These are phyloP conservation scores for Rutilus rutilus DNA, from an alignment of 2,113 vertebrate species.

Conservation along the genomic window DNA sequence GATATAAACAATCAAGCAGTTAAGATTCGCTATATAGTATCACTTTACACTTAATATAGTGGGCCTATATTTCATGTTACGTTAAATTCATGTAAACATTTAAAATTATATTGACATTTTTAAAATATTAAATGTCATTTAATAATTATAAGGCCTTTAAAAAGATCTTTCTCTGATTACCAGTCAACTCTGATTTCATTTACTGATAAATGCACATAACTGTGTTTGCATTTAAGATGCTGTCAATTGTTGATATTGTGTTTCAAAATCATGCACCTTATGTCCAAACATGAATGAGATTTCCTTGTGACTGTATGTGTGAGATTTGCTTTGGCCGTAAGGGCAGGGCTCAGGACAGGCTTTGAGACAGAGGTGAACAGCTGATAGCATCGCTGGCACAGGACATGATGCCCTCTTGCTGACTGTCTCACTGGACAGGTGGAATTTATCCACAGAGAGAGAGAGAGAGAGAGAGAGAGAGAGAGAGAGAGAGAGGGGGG, in stretches of 20 bases:
- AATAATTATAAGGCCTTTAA: neutral
- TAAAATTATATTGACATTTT: neutral
- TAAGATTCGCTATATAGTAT: no score
- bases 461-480: slow-evolving; percentile 38
- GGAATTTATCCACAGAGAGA: slow-evolving; percentile 56
- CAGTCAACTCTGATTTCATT: neutral
- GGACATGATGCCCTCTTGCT: slow-evolving; percentile 64
- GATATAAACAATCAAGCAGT: neutral
- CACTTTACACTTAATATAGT: no score
- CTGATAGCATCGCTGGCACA: slow-evolving; percentile 64
- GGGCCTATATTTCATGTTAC: no score
- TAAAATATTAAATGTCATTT: no score
- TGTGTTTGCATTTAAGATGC: neutral
- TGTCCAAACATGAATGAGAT: neutral
- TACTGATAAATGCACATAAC: no score
- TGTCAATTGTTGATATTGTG: neutral
- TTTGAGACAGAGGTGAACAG: slow-evolving; percentile 17
- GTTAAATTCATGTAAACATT: neutral
- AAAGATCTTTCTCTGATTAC: neutral
- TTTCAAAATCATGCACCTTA: neutral
- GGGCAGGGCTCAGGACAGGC: slow-evolving; percentile 2
- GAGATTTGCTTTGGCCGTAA: neutral
- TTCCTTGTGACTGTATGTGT: neutral
- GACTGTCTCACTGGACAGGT: slow-evolving; percentile 61
- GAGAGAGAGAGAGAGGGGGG: slow-evolving; percentile 7